Conservation (phyloP, 2,797 vertebrate genomes). For the Acanthis flammea region DNA sequence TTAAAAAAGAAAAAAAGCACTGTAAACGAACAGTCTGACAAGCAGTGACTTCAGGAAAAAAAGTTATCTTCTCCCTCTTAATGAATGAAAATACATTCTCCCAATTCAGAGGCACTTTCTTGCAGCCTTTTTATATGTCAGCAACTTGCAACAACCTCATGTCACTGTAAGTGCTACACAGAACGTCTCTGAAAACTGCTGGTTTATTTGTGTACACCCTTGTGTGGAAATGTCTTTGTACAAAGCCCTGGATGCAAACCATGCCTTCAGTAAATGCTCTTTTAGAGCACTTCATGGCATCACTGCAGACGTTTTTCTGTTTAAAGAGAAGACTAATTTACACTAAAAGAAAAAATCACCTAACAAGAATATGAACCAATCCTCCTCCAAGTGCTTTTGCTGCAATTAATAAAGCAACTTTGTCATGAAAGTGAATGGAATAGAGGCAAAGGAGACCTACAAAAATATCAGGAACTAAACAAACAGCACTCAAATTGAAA, state of each 20-base stretch:
- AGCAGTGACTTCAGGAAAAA: neutral
- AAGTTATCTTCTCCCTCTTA: neutral
- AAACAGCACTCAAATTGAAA: neutral
- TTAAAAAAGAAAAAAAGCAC: constrained; percentile 11
- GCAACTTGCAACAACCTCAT: neutral
- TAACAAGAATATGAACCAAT: neutral
- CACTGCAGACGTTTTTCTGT: neutral
- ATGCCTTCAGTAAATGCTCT: neutral
- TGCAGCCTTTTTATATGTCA: neutral
- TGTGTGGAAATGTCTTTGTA: neutral
- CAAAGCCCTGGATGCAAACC: neutral
- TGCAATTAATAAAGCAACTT: neutral
- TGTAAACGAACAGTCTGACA: neutral
- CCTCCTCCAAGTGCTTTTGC: neutral
- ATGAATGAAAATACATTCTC: neutral
- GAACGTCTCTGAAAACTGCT: neutral
- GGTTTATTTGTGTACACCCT: neutral
- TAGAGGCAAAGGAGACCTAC: neutral
- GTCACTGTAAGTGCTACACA: neutral
- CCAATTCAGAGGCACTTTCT: neutral
- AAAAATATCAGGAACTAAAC: neutral
- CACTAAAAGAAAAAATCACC: neutral
- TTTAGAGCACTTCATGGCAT: neutral
- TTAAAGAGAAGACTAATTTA: neutral
- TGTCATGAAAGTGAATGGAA: neutral